Evolutionary conservation across 1,140 invertebrate genomes (phyloP).

Genomic region (Gyrodactylus salaris): DNA sequence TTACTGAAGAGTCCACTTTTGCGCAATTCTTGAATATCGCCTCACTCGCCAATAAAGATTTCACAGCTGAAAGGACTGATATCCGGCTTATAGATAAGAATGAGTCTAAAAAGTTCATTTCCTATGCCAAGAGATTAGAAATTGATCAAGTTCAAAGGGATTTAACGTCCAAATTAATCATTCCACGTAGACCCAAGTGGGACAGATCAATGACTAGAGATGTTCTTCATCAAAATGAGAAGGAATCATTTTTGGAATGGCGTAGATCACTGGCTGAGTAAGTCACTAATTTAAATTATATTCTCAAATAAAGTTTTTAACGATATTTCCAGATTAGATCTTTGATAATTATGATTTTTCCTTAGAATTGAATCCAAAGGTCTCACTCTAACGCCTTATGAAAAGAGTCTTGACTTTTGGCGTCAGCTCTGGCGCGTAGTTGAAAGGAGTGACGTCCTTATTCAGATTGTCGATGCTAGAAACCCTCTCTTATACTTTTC

Average conservation of each 20-base stretch:
- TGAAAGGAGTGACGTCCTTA: conserved; percentile 55
- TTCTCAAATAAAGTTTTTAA: not conserved
- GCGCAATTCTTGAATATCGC: not conserved
- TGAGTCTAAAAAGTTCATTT: not conserved
- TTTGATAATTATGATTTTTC: conserved; percentile 26
- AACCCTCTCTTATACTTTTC: conserved; percentile 76
- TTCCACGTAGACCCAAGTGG: conserved; percentile 35
- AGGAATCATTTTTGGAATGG: conserved; percentile 52
- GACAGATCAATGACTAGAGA: conserved; percentile 31
- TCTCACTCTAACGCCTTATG: conserved; percentile 64
- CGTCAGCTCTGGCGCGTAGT: conserved; percentile 85
- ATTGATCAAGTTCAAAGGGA: not conserved
- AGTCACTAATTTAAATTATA: not conserved
- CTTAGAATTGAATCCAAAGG: conserved; percentile 29
- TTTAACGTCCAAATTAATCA: not conserved
- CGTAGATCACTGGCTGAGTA: conserved; percentile 32
- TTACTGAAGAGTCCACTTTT: conserved; percentile 3
- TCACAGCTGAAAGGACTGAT: not conserved
- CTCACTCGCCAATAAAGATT: conserved; percentile 4
- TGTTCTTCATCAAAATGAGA: conserved; percentile 39
- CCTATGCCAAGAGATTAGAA: not conserved
- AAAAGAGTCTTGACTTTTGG: conserved; percentile 92
- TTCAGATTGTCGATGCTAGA: conserved; percentile 78
- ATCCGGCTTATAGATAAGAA: not conserved
- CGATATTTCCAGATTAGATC: too few species aligned